phyloP scores from a whole-genome alignment of 2,888 invertebrate genomes.

The Amorpha juglandis region DNA sequence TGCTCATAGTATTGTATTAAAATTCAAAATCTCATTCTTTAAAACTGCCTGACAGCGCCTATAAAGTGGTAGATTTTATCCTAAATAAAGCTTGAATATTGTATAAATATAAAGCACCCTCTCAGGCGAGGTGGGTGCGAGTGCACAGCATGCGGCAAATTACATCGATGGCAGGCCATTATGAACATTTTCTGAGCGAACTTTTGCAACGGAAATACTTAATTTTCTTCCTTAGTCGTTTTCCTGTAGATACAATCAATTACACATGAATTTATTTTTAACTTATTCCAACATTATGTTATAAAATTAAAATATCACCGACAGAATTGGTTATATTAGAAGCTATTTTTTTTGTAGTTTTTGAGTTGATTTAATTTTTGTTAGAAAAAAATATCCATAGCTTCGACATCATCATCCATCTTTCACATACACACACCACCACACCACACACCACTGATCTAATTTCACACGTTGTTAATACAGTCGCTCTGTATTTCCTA shows the following conservation, averaged over 20 bases:
- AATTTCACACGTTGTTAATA: constrained; percentile 23
- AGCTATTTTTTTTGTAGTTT: too few relatives aligned
- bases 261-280: background rate
- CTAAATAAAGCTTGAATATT: constrained; percentile 1
- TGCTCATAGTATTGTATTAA: background rate
- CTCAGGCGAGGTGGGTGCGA: background rate
- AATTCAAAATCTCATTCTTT: background rate
- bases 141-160: constrained; percentile 21
- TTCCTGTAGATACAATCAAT: background rate
- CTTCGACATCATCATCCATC: too few relatives aligned
- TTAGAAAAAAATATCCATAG: too few relatives aligned
- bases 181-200: background rate
- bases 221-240: background rate
- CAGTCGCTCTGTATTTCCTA: constrained; percentile 37
- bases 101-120: constrained; percentile 1
- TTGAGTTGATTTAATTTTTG: too few relatives aligned
- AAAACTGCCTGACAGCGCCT: background rate
- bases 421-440: too few relatives aligned
- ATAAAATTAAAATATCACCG: too few relatives aligned
- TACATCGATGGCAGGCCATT: constrained; percentile 12
- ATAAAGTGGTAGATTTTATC: background rate
- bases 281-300: background rate
- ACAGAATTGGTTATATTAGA: too few relatives aligned
- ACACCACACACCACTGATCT: constrained; percentile 2
- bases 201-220: background rate